Conservation (phyloP, 2,888 invertebrate genomes). For the Eristalis pertinax region DNA sequence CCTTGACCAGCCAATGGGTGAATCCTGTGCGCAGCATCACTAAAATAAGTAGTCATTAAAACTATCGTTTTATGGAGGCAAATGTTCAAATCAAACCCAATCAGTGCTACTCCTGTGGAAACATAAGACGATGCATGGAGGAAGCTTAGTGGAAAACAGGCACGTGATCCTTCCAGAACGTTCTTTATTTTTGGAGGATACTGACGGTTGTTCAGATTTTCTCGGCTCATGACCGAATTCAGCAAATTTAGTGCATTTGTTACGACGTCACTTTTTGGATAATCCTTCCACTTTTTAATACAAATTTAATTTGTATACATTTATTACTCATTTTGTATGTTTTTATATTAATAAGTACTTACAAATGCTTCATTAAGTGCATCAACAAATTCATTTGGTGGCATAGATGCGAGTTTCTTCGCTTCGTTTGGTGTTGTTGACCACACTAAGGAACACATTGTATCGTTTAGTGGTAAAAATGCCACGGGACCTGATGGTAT, state of each 20-base stretch:
- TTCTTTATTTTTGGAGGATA: constrained; percentile 78
- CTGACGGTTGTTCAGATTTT: constrained; percentile 79
- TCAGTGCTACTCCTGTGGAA: constrained; percentile 89
- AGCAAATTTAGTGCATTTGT: constrained; percentile 82
- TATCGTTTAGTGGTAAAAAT: constrained; percentile 90
- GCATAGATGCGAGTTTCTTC: constrained; percentile 86
- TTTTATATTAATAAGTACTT: constrained; percentile 76
- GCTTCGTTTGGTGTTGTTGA: constrained; percentile 90
- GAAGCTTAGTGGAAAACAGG: constrained; percentile 95
- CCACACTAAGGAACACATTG: constrained; percentile 96
- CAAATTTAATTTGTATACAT: not conserved
- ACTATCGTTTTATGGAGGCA: not conserved
- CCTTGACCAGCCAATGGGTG: constrained; percentile 99
- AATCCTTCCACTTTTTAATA: constrained; percentile 76
- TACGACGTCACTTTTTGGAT: constrained; percentile 77
- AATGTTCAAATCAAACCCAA: constrained; percentile 86
- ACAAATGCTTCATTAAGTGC: constrained; percentile 93
- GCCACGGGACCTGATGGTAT: constrained; percentile 96
- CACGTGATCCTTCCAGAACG: constrained; percentile 83
- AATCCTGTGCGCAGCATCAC: constrained; percentile 94
- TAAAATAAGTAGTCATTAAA: constrained; percentile 77
- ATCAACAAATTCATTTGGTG: constrained; percentile 92
- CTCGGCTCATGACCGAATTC: constrained; percentile 81
- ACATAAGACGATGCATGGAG: constrained; percentile 94
- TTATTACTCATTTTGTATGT: not conserved